Evolutionary conservation across 92 coral and sea anemone genomes (phyloP).

Genomic region (Muricea muricata): DNA sequence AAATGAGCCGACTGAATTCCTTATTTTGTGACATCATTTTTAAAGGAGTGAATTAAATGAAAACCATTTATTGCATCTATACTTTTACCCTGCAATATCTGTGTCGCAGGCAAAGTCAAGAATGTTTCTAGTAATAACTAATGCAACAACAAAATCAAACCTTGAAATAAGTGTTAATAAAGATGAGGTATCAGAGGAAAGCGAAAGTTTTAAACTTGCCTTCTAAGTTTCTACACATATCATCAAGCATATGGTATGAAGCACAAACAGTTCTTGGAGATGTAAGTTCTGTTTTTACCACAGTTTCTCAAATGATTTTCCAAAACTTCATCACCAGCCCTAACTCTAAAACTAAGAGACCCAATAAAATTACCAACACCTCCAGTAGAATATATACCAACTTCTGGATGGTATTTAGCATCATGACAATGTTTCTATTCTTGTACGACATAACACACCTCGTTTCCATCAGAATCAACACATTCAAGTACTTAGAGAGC

Average conservation of each 20-base stretch:
- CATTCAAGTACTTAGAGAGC: conserved; percentile 14
- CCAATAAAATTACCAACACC: no score
- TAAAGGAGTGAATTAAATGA: not conserved
- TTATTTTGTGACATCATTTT: not conserved
- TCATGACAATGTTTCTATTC: no score
- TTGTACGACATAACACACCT: conserved; percentile 20
- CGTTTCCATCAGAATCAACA: conserved; percentile 29
- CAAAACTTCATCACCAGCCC: no score
- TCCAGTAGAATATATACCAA: no score
- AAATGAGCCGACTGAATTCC: not conserved
- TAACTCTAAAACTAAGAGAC: no score
- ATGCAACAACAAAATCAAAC: not conserved
- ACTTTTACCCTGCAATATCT: not conserved
- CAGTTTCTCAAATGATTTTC: not conserved
- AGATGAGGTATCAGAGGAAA: not conserved
- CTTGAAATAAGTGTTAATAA: not conserved
- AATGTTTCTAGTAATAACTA: no score
- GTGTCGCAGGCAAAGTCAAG: not conserved
- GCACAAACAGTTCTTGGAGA: not conserved
- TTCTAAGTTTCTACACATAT: not conserved
- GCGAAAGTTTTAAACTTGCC: not conserved
- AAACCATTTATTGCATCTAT: not conserved
- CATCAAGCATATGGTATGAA: not conserved
- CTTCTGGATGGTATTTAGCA: no score
- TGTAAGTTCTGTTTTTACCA: not conserved